Percentiles rank a stretch among this genome's conserved stretches.
Conservation (phyloP, 1,140 invertebrate species). For the Heliothis virescens region DNA sequence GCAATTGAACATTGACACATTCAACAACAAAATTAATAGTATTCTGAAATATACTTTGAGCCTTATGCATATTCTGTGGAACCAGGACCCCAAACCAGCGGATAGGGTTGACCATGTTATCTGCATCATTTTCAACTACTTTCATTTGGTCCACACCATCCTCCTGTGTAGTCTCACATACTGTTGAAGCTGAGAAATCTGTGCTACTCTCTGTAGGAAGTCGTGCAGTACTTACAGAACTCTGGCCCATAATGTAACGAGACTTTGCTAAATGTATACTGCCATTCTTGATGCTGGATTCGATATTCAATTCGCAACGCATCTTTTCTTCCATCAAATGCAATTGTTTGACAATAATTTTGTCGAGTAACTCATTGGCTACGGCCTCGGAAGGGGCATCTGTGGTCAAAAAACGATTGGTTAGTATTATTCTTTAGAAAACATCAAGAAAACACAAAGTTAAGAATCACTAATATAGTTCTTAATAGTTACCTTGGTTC, state of each 20-base stretch:
- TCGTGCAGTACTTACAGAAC: conserved; percentile 88
- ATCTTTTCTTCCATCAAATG: conserved; percentile 90
- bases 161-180: conserved; percentile 76
- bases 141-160: conserved; percentile 76
- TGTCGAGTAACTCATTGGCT: conserved; percentile 87
- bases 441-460: no score
- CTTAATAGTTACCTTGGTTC: background rate
- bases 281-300: conserved; percentile 88
- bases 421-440: background rate
- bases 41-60: conserved; percentile 89
- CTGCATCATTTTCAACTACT: conserved; percentile 77
- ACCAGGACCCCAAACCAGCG: conserved; percentile 92
- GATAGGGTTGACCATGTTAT: conserved; percentile 87
- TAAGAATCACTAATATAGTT: background rate
- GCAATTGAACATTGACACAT: conserved; percentile 88
- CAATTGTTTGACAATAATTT: conserved; percentile 87
- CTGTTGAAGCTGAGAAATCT: conserved; percentile 86
- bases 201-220: conserved; percentile 88
- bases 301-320: conserved; percentile 87
- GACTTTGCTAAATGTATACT: conserved; percentile 90
- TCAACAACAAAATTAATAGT: conserved; percentile 88
- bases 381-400: conserved; percentile 35
- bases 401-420: conserved; percentile 46
- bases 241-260: conserved; percentile 90
- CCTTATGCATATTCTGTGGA: conserved; percentile 89